A percentile compares a stretch with the other conserved stretches of the same genome.
Conservation (phyloP, 2,113 vertebrate genomes). For the Ailurus styani region DNA sequence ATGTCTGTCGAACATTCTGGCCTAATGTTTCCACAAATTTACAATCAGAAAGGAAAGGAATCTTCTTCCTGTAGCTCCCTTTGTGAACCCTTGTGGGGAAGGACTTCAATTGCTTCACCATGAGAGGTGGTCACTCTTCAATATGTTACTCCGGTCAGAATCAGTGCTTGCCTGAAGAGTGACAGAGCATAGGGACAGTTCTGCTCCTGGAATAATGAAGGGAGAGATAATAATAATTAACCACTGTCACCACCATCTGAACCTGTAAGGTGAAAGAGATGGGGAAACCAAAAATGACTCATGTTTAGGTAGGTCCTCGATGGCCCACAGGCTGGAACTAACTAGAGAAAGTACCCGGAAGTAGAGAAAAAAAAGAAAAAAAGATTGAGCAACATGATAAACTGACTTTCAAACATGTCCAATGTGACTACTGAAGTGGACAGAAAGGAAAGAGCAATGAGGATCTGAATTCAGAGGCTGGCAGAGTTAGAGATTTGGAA, state of each 20-base stretch:
- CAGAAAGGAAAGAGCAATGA: background rate
- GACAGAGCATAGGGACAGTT: background rate
- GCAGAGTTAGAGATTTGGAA: background rate
- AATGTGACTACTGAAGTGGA: background rate
- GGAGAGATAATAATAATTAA: background rate
- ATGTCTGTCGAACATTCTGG: background rate
- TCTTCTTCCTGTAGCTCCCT: background rate
- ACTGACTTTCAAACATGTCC: background rate
- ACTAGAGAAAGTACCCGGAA: background rate
- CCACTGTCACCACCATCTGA: background rate
- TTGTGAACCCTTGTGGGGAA: background rate
- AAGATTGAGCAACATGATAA: background rate
- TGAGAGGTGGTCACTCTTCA: background rate
- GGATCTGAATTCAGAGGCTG: background rate
- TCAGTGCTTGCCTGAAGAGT: background rate
- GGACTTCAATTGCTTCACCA: too few species aligned
- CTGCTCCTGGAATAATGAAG: background rate
- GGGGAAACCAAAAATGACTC: background rate
- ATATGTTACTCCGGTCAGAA: background rate
- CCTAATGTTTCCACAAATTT: background rate
- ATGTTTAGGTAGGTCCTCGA: too few species aligned
- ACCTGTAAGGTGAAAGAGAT: background rate
- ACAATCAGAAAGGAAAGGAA: background rate
- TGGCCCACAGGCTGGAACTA: background rate
- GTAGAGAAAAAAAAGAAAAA: background rate